phyloP scores from a whole-genome alignment of 2,888 invertebrate genomes.

The Liopterus haemorrhoidalis region DNA sequence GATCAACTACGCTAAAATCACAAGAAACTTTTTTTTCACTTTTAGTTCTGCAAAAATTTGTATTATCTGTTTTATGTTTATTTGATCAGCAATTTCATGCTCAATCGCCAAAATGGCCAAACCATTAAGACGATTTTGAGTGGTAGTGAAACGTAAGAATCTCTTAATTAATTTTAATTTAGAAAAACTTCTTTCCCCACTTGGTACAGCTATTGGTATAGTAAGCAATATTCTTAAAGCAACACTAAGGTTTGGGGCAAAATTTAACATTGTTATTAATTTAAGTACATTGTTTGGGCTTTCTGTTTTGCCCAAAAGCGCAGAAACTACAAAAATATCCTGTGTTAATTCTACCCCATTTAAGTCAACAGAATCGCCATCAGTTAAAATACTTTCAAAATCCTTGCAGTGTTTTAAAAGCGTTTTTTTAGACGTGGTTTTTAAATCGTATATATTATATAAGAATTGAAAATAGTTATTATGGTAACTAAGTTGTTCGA shows the following conservation, averaged over 20 bases:
- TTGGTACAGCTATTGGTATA: slow-evolving; percentile 14
- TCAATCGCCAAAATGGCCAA: slow-evolving; percentile 24
- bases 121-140: slow-evolving; percentile 19
- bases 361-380: slow-evolving; percentile 17
- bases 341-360: slow-evolving; percentile 24
- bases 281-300: slow-evolving; percentile 13
- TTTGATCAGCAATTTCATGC: slow-evolving; percentile 7
- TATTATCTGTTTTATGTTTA: too few species aligned
- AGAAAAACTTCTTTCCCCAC: slow-evolving; percentile 24
- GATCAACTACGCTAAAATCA: slow-evolving; percentile 1
- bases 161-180: slow-evolving; percentile 30
- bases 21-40: too few species aligned
- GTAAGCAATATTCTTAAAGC: slow-evolving; percentile 12
- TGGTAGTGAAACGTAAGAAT: slow-evolving; percentile 22
- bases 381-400: slow-evolving; percentile 14
- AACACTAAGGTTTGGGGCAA: slow-evolving; percentile 20
- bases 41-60: too few species aligned
- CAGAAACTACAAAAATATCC: slow-evolving; percentile 21
- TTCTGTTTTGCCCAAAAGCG: slow-evolving; percentile 20
- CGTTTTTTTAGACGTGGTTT: slow-evolving; percentile 21
- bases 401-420: slow-evolving; percentile 23
- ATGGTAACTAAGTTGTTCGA: slow-evolving; percentile 27
- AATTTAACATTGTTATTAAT: slow-evolving; percentile 17
- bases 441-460: slow-evolving; percentile 27
- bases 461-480: slow-evolving; percentile 28